Base-by-base conservation (phyloP, 1,140 invertebrate genomes). In the Asbolus verrucosus region DNA sequence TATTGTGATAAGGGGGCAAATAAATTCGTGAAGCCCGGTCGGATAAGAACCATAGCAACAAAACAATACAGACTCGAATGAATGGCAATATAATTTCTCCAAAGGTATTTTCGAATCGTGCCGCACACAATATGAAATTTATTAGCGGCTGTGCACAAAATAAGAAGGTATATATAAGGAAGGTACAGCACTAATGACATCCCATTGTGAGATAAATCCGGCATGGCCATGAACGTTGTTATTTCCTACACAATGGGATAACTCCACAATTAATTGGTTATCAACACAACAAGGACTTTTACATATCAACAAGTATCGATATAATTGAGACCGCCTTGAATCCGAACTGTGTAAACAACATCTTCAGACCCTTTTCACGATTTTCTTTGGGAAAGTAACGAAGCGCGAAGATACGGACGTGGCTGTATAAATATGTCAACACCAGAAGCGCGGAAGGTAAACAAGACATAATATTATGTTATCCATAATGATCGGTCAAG, bases 221-320 rank as follows among this genome's bases (percentile, higher is more conserved):
- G 19, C 41, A 46, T 46, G 41, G 41, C 41, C 41, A 21, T 46
- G 41, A 46, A 46, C 41, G 41, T 16, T 46, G 41, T 46, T 46
- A 46, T 46, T 46, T 46, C 41, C 41, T 46, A 46, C n/a, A n/a
- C 41, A 46, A 46, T 46, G 41, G 41, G 41, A 46, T 16, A 46
- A 46, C 14, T 19, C 41, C 14, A 46, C 41, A 46, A 46, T 46
- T 54, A 54, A 54, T 54, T 54, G 21, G 19, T 54, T 27, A 54
- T 54, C 46, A 46, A 19, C 16, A n/a, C 21, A 27, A 54, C 46
- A 54, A 54, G 46, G 46, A 46, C 46, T 14, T 31, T 54, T 27
- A 24, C 46, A 54, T 54, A 54, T 54, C 46, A 54, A 54, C 46
- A 54, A 54, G 43, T 50, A 50, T 50, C 43, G 43, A 50, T 18